Evolutionary conservation across 2,113 vertebrate species (phyloP).

Genomic region (Prunella himalayana): DNA sequence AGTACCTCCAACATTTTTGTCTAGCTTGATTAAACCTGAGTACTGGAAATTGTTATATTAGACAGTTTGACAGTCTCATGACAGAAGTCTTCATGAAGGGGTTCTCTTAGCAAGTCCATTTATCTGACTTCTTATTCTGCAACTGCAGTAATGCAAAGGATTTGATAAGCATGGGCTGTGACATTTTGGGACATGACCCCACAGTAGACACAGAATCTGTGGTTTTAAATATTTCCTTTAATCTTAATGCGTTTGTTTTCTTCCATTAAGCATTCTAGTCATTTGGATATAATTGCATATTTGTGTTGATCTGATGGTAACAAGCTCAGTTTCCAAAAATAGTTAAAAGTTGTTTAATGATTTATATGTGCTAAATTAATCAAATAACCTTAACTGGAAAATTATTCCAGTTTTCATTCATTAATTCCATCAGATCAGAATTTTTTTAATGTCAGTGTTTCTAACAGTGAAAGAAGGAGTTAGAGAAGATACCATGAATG

Average conservation of each 20-base stretch:
- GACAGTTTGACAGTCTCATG: neutral
- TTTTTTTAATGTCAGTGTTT: neutral
- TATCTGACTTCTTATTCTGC: neutral
- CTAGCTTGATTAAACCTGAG: neutral
- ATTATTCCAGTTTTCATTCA: neutral
- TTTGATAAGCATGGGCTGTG: neutral
- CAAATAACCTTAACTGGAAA: neutral
- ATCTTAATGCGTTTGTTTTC: neutral
- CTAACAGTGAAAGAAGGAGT: neutral
- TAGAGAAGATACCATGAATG: neutral
- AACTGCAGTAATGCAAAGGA: neutral
- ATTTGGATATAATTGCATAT: neutral
- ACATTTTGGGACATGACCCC: neutral
- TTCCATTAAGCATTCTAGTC: neutral
- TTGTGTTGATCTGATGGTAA: neutral
- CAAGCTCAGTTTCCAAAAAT: neutral
- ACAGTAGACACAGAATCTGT: neutral
- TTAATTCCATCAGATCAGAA: neutral
- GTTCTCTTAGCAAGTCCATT: neutral
- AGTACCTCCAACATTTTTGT: neutral
- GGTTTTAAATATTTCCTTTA: neutral
- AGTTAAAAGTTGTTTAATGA: neutral
- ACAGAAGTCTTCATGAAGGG: neutral
- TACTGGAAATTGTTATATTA: neutral
- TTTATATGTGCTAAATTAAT: neutral